Evolutionary conservation across 2,888 invertebrate genomes (phyloP).

Genomic region (Cancer borealis): DNA sequence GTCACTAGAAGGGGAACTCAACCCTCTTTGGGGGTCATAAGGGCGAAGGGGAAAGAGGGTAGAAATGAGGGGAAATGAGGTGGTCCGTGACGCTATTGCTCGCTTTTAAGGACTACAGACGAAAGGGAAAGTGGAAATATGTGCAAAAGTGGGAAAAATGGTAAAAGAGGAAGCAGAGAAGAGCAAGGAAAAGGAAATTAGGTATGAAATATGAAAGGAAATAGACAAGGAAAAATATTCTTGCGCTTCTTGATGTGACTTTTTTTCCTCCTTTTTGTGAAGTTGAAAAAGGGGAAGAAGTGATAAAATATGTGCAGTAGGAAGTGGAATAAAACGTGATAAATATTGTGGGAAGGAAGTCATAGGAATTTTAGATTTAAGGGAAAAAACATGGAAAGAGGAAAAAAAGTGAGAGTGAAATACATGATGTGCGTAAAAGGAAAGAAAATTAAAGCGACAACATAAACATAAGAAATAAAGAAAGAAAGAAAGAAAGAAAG

Average conservation of each 20-base stretch:
- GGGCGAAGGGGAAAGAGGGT: not conserved
- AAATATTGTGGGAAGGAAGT: not conserved
- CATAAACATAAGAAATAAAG: not conserved
- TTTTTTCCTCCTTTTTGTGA: not conserved
- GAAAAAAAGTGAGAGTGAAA: not conserved
- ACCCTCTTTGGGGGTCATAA: not conserved
- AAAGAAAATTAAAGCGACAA: not conserved
- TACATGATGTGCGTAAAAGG: not conserved
- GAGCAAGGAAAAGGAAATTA: not conserved
- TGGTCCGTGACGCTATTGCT: not conserved
- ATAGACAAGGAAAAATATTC: not conserved
- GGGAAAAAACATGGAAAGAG: not conserved
- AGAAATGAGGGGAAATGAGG: conserved; percentile 23
- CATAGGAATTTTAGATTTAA: not conserved
- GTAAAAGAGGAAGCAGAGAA: not conserved
- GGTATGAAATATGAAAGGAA: not conserved
- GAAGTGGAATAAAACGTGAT: not conserved
- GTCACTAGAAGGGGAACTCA: not conserved
- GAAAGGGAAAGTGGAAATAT: not conserved
- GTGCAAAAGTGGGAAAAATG: not conserved
- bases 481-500: not conserved
- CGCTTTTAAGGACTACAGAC: not conserved
- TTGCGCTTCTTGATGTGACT: not conserved
- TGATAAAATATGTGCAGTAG: conserved; percentile 5
- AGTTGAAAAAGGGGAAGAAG: not conserved